Evolutionary conservation across 2,113 vertebrate genomes (phyloP).

Genomic region (Uria aalge): DNA sequence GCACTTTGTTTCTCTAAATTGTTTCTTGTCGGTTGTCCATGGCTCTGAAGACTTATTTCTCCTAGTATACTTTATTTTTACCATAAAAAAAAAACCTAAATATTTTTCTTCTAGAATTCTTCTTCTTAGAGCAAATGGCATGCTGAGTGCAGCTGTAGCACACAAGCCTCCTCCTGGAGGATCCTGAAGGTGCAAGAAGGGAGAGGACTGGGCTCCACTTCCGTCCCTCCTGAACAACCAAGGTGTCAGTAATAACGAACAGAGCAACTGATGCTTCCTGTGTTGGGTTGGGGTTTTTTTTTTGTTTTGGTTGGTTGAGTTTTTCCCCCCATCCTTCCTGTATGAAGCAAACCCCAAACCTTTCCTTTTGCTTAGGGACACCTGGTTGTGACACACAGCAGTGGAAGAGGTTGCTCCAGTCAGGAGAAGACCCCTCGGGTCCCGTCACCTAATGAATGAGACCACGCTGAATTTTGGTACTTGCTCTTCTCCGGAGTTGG

Average conservation of each 20-base stretch:
- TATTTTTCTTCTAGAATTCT: not conserved
- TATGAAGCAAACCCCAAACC: not conserved
- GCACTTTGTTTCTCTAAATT: not conserved
- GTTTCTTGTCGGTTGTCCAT: not conserved
- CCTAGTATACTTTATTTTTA: not conserved
- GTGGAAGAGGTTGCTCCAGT: not conserved
- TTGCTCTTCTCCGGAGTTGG: not conserved
- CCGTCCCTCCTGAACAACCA: not conserved
- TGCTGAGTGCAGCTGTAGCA: not conserved
- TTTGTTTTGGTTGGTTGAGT: not conserved
- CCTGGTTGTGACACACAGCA: not conserved
- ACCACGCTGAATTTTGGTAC: fast-evolving
- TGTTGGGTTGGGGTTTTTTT: not conserved
- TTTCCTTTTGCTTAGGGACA: not conserved
- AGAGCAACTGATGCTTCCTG: not conserved
- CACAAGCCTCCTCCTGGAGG: not conserved
- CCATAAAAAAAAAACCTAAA: not conserved
- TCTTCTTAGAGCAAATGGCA: not conserved
- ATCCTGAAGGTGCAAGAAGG: not conserved
- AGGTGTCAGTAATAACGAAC: not conserved
- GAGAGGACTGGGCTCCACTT: not conserved
- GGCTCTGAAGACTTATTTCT: not conserved
- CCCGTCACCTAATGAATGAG: not conserved
- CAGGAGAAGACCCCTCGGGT: not conserved
- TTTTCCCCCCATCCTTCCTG: not conserved